Evolutionary conservation across 2,113 vertebrate genomes (phyloP).

Genomic region (Dicaeum eximium): DNA sequence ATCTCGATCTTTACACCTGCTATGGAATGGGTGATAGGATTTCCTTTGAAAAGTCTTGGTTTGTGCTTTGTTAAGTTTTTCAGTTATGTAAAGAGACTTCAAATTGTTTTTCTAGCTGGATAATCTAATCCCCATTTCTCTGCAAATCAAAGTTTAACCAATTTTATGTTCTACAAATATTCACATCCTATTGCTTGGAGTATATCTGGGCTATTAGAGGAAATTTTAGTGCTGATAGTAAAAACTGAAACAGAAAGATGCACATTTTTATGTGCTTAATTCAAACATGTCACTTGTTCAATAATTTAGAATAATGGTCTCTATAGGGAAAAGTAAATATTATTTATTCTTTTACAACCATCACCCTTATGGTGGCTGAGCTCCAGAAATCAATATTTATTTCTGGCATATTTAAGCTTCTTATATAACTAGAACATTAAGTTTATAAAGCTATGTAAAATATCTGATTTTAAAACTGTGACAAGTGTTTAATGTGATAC

Average conservation of each 20-base stretch:
- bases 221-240: constrained; percentile 22
- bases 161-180: not conserved
- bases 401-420: constrained; percentile 37
- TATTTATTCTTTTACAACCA: constrained; percentile 36
- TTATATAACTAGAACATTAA: constrained; percentile 19
- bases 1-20: not conserved
- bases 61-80: not conserved
- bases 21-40: not conserved
- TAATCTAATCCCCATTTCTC: not conserved
- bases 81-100: not conserved
- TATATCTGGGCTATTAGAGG: not conserved
- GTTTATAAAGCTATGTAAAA: constrained; percentile 38
- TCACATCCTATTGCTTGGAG: not conserved
- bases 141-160: not conserved
- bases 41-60: not conserved
- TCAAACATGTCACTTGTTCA: constrained; percentile 29
- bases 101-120: not conserved
- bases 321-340: constrained; percentile 33
- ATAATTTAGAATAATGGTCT: constrained; percentile 1
- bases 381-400: constrained; percentile 59
- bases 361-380: not conserved
- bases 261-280: constrained; percentile 36
- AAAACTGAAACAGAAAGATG: constrained; percentile 4
- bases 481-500: not conserved
- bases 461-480: constrained; percentile 10